Evolutionary conservation across 2,797 vertebrate genomes (phyloP).

Genomic region (Alcedo quadribrachys): DNA sequence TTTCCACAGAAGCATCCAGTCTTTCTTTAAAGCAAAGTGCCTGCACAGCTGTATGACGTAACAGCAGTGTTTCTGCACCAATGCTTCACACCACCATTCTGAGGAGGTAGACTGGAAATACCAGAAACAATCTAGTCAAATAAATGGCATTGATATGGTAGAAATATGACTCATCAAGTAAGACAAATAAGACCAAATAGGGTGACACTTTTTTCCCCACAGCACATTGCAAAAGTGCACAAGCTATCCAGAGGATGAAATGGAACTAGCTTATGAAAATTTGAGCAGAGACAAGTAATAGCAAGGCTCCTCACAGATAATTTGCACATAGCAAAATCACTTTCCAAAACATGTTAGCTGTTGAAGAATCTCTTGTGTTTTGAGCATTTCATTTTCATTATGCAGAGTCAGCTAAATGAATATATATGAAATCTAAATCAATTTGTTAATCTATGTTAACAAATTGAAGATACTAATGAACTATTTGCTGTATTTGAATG

Average conservation of each 20-base stretch:
- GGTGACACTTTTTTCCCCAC: background rate
- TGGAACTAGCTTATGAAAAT: background rate
- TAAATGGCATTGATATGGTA: background rate
- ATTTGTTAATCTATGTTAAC: background rate
- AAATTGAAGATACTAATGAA: background rate
- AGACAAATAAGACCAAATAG: background rate
- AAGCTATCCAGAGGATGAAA: background rate
- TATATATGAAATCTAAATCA: background rate
- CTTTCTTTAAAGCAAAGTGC: background rate
- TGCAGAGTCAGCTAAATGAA: background rate
- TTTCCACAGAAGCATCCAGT: background rate
- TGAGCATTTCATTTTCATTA: background rate
- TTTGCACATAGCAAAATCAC: background rate
- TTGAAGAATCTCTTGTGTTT: background rate
- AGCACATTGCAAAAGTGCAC: background rate
- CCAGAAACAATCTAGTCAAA: background rate
- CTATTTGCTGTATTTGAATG: background rate
- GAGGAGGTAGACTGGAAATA: background rate
- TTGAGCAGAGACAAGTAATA: background rate
- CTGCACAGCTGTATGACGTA: rapidly evolving
- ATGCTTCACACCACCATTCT: background rate
- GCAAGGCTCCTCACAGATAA: background rate
- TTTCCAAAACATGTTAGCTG: background rate
- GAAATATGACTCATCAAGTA: background rate
- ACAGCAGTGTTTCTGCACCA: background rate